Evolutionary conservation across 2,888 invertebrate genomes (phyloP), one percentile per base, ranked within the genome.

Genomic region (Thymelicus lineola): DNA sequence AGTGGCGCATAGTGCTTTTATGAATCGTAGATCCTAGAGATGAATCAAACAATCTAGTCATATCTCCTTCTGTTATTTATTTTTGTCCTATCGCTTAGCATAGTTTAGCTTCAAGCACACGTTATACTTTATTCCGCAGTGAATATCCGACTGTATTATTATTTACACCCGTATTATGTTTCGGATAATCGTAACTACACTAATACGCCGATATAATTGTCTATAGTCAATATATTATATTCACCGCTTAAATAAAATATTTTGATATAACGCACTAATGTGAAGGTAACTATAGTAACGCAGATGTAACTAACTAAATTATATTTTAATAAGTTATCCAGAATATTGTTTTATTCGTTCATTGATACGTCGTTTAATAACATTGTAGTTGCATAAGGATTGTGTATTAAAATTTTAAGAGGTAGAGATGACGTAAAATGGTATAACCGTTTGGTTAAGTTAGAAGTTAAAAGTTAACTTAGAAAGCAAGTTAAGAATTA

Each of bases 1-100:
- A 91, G 88, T 90, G 86, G 92, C 91, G 93, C 92, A 91, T 93
- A 93, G 93, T 92, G 93, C 93, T 93, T 93, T 87, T 92, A 92
- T 91, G 88, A 89, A 90, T 85, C 81, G 90, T 93, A 93, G 93
- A 82, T 87, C 83, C 85, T 93, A 93, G 91, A 84, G 86, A 82
- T 85, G 89, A 89, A 88, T 89, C 91, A 89, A 89, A 89, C 83
- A 80, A 90, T 91, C 93, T 93, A 93, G 93, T 93, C 93, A 93
- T 93, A 93, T 93, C 92, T 89, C 82, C 84, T 89, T 93, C 86
- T 86, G 88, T 90, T 88, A 84, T 85, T 89, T 88, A 82, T 87
- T 90, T 88, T 89, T 65, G 53, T 82, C 88, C 90, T 90, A 88
- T 89, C 87, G 93, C 93, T 92, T 93, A 93, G 93, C 90, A 93